These are phyloP conservation scores for Tragelaphus scriptus DNA, from an alignment of 2,113 vertebrate species.

Conservation along the genomic window DNA sequence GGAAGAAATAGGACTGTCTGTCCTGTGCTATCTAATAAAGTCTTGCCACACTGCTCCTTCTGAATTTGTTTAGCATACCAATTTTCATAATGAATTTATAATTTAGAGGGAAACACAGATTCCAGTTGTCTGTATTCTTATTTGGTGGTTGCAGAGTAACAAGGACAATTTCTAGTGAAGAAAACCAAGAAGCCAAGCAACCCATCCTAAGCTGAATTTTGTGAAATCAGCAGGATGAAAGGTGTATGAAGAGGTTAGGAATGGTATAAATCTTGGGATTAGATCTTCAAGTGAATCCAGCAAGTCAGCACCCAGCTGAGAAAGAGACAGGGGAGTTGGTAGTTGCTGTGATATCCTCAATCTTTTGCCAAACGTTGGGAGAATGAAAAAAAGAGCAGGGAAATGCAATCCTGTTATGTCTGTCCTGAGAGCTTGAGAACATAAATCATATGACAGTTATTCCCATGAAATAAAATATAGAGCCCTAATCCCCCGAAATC, in stretches of 20 bases:
- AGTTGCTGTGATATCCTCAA: constrained; percentile 37
- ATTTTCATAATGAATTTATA: constrained; percentile 9
- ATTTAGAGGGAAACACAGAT: neutral
- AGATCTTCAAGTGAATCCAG: constrained; percentile 58
- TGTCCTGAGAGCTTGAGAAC: constrained; percentile 24
- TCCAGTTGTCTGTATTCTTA: neutral
- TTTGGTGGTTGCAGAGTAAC: neutral
- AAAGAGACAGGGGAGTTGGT: constrained; percentile 33
- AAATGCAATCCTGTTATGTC: constrained; percentile 58
- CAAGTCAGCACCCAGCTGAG: neutral
- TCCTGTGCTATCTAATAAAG: constrained; percentile 12
- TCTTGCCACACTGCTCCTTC: neutral
- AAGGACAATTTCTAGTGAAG: neutral
- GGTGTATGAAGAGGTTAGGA: constrained; percentile 24
- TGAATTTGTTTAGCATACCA: constrained; percentile 19
- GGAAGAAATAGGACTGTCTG: neutral
- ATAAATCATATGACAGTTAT: constrained; percentile 55
- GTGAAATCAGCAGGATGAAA: constrained; percentile 51
- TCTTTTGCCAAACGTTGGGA: neutral
- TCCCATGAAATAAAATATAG: constrained; percentile 45
- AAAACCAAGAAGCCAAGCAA: constrained; percentile 15
- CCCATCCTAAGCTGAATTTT: constrained; percentile 39
- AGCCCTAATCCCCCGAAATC: constrained; percentile 41
- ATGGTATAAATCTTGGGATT: constrained; percentile 64
- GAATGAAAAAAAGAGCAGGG: constrained; percentile 35